Base-by-base conservation (phyloP, 2,888 invertebrate species). In the Andrena trimmerana region DNA sequence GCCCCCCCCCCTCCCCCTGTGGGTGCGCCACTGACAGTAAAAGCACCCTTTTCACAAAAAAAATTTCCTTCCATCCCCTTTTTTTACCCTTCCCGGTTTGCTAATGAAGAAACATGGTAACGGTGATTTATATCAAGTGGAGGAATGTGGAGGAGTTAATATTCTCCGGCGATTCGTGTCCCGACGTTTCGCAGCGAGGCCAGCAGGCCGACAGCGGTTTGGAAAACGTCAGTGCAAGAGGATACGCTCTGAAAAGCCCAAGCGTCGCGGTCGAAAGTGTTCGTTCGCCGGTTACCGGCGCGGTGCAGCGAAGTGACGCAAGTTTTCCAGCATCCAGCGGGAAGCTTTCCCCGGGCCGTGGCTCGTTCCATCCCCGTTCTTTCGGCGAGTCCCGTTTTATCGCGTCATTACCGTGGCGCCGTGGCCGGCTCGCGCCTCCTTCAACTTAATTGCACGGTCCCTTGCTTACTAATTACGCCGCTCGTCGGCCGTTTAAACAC, bases 381-480 rank as follows among this genome's bases (percentile, higher is more conserved):
- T 52, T 52, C 52, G 52, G n/a, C 52, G 52, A 20, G 52, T 27
- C 20, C 42, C 36, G 36, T 24, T 29, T 65, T 59, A 57, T 36
- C 72, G 48, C 57, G n/a, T 65, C 42, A 10, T 57, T 65, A 57
- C 52, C 42, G 24, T 16, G 4, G 57, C 16, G 59, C 20, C 20
- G 24, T 52, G 6, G 16, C n/a, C 24, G 24, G 6, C 7, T 27
- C 5, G 6, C 16, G 13, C 52, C 29, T 33, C 10, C 31, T 52
- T 5, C 48, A 24, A 54, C 13, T 67, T 66, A 71, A 80, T 80
- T 54, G 31, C 13, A 36, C 48, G 54, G 13, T 57, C 62, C 42
- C n/a, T 24, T 20, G 66, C 50, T 5, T 13, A 60, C 78, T 71
- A 80, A 80, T 78, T 80, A 60, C 80, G 20, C 16, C 42, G 3